Evolutionary conservation across 2,113 vertebrate species (phyloP).

Genomic region (Hypanus sabinus): DNA sequence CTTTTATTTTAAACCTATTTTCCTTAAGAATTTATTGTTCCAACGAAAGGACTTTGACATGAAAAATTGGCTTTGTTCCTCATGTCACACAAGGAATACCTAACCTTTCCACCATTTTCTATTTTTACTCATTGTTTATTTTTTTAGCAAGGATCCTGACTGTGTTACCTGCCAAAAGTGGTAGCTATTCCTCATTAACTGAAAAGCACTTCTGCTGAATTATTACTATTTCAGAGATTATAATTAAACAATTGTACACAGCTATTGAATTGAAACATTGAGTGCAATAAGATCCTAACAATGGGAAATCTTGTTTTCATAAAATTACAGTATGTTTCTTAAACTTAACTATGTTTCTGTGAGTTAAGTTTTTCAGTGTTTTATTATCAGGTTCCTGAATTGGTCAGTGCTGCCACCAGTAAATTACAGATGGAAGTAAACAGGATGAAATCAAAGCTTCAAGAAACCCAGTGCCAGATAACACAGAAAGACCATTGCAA

Average conservation of each 20-base stretch:
- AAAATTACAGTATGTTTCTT: not conserved
- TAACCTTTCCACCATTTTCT: not conserved
- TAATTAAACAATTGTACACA: not conserved
- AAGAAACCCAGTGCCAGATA: constrained; percentile 47
- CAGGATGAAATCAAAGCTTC: constrained; percentile 57
- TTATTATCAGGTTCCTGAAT: constrained; percentile 54
- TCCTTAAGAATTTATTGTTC: not conserved
- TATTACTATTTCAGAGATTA: not conserved
- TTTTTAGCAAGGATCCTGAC: not conserved
- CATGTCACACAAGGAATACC: too few relatives aligned
- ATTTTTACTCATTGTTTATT: not conserved
- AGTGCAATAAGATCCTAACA: not conserved
- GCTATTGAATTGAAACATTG: not conserved
- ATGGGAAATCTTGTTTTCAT: not conserved
- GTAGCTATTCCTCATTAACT: not conserved
- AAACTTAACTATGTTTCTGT: not conserved
- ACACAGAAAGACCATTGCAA: constrained; percentile 54
- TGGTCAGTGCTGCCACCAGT: constrained; percentile 55
- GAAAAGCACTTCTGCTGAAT: not conserved
- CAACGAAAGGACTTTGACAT: too few relatives aligned
- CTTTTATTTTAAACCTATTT: not conserved
- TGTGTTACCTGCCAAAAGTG: not conserved
- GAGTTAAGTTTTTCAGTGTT: not conserved
- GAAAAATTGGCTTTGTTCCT: too few relatives aligned
- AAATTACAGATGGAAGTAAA: constrained; percentile 55